phyloP scores from a whole-genome alignment of 2,113 vertebrate species.

The Amblyopsis rosae region DNA sequence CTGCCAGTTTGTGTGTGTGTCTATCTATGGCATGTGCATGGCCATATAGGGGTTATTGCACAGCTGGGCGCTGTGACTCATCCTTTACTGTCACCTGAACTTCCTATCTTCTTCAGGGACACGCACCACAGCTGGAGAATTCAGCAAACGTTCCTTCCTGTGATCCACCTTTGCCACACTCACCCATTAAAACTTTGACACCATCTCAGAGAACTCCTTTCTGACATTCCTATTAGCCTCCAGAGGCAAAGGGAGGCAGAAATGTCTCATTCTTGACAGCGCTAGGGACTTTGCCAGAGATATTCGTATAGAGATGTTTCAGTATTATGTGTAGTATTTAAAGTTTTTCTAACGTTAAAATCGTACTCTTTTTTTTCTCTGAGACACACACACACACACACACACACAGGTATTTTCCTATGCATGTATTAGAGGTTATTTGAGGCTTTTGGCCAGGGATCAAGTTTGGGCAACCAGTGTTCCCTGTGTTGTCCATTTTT shows the following conservation, averaged over 20 bases:
- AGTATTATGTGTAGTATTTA: no score
- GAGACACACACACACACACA: no score
- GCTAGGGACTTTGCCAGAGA: no score
- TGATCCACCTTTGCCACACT: constrained; percentile 65
- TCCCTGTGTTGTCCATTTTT: constrained; percentile 36
- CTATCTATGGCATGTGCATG: constrained; percentile 32
- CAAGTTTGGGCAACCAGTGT: constrained; percentile 13
- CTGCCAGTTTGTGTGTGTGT: constrained; percentile 14
- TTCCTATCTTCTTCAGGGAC: constrained; percentile 41
- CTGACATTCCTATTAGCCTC: constrained; percentile 15
- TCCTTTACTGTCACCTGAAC: constrained; percentile 28
- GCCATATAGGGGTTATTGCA: constrained; percentile 43
- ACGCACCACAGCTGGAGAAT: constrained; percentile 66
- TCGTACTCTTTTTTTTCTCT: no score
- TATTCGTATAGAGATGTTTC: no score
- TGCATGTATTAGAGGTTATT: background rate
- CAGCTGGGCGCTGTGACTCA: constrained; percentile 30
- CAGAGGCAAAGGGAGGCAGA: no score
- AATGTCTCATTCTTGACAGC: no score
- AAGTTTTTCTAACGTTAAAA: no score
- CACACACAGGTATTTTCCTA: background rate
- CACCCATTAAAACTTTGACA: constrained; percentile 18
- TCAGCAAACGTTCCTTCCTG: constrained; percentile 39
- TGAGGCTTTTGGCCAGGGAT: constrained; percentile 3
- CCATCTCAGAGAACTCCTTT: constrained; percentile 13